Base-by-base conservation (phyloP, 1,140 invertebrate species). In the Drosophila pallidifrons region DNA sequence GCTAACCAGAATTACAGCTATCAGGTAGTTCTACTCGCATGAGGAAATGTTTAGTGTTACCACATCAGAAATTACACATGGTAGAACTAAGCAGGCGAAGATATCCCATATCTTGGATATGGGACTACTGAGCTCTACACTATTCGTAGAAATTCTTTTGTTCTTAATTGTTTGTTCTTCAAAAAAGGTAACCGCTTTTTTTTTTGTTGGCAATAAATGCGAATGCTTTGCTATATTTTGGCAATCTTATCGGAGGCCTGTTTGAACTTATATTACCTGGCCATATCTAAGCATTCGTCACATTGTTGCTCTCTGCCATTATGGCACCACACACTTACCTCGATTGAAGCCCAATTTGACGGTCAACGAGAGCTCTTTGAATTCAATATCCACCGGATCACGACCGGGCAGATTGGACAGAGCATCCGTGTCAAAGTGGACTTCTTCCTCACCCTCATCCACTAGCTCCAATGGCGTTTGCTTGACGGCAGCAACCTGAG, bases 271-370 rank as follows among this genome's bases (percentile, higher is more conserved):
- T 75, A 75, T 55, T 49, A 49, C 58, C 38, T 20, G 1, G 5
- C 8, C 20, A 52, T 70, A 70, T 43, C 59, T 41, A 43, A 28
- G 35, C 35, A 43, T 20, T 11, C 11, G 15, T 28, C 25, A 5
- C 15, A 16, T 32, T 13, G 41, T 13, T 35, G 5, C 25, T 13
- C 3, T 16, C 25, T 59, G 60, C 70, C 52, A 52, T 77, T 80
- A 78, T 25, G 20, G 75, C 32, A 32, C 5, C 41, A 15, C 8
- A 64, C 16, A 64, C 85, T 89, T 59, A 96, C 96, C 95, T 94
- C 95, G 96, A 81, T 94, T 94, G 72, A 95, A 95, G 61, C 96
- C 96, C 25, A 96, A 93, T 10, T 94, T 94, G 8, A 96, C 96
- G 0, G 94, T 95, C 74, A 95, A 96, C 1, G 93, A 94, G 65